Conservation (phyloP, 2,113 vertebrate species). For the Rhagologus leucostigma region DNA sequence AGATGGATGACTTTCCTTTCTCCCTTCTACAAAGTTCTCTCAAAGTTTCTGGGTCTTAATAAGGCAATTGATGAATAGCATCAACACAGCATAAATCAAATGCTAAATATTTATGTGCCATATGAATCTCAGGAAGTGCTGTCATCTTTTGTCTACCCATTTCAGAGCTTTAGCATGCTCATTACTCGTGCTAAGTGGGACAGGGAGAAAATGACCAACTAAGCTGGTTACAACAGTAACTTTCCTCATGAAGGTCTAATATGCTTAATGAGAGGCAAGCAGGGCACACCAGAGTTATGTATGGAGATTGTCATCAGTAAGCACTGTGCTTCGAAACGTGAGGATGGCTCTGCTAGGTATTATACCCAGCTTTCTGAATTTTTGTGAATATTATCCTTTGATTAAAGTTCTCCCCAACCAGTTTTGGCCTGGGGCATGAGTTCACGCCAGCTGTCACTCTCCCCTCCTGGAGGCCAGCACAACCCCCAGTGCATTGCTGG, state of each 20-base stretch:
- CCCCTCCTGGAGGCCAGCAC: background rate
- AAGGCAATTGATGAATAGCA: constrained; percentile 14
- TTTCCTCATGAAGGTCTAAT: background rate
- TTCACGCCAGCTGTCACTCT: background rate
- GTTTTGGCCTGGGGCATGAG: background rate
- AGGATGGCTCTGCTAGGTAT: background rate
- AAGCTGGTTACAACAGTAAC: background rate
- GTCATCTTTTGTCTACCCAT: background rate
- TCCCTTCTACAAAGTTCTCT: background rate
- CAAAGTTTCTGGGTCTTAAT: background rate
- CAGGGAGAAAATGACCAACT: background rate
- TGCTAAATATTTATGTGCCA: background rate
- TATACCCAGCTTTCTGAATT: background rate
- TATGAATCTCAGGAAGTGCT: background rate
- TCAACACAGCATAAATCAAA: background rate
- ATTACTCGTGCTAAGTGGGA: background rate
- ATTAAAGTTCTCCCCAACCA: background rate
- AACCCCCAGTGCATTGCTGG: background rate
- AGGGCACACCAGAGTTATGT: background rate
- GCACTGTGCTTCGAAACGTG: background rate
- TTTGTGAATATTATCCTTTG: background rate
- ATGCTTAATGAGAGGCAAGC: background rate
- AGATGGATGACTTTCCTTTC: background rate
- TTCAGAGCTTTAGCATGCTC: background rate
- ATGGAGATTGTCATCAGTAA: background rate